These are phyloP conservation scores for Amblyjoppa fuscipennis DNA, from an alignment of 2,888 invertebrate genomes.

Conservation along the genomic window DNA sequence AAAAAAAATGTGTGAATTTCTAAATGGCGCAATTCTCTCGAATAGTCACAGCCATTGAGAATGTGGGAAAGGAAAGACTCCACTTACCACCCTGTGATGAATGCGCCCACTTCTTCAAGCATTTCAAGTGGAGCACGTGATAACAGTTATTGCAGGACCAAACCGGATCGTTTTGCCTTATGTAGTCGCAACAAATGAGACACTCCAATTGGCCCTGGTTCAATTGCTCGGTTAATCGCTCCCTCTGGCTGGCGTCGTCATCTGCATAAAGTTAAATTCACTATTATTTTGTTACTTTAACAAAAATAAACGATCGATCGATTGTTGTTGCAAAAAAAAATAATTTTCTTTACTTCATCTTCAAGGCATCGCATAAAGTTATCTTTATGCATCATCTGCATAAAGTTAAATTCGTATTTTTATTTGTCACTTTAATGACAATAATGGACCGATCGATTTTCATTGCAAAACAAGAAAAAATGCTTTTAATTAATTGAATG, in stretches of 20 bases:
- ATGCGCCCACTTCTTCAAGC: constrained; percentile 96
- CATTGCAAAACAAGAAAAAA: no score
- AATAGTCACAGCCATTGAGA: not conserved
- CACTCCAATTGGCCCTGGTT: constrained; percentile 95
- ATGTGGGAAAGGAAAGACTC: not conserved
- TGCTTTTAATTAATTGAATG: not conserved
- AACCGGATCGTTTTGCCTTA: constrained; percentile 92
- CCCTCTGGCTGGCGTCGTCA: constrained; percentile 91
- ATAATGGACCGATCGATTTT: no score
- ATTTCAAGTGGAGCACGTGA: constrained; percentile 96
- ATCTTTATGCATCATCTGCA: constrained; percentile 79
- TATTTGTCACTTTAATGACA: not conserved
- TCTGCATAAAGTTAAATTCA: constrained; percentile 74
- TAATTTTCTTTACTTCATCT: no score
- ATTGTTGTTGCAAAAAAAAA: no score
- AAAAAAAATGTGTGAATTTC: constrained; percentile 1
- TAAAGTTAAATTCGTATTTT: constrained; percentile 40
- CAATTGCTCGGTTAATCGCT: constrained; percentile 93
- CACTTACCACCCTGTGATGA: constrained; percentile 90
- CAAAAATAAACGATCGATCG: no score
- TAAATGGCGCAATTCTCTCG: not conserved
- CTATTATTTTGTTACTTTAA: not conserved
- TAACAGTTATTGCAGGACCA: constrained; percentile 98
- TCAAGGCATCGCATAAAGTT: no score
- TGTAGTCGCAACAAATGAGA: constrained; percentile 96